Percentiles rank a stretch among this genome's conserved stretches.
phyloP scores from a whole-genome alignment of 1,140 invertebrate species.

The Eriocheir sinensis region DNA sequence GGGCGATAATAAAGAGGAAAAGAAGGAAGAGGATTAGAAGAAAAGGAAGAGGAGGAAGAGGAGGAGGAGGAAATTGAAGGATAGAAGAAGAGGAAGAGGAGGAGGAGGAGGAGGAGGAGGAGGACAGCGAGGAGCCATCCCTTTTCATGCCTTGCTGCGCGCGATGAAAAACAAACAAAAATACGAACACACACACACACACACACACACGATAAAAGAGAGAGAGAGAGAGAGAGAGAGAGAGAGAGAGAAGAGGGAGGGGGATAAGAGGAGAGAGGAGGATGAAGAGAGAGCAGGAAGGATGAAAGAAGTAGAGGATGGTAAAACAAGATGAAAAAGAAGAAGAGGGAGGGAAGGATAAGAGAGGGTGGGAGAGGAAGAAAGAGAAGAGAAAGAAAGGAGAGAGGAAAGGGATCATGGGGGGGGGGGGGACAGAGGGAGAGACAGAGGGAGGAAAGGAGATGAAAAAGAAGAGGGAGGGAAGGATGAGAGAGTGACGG shows the following conservation, averaged over 20 bases:
- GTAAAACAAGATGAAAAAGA: not conserved
- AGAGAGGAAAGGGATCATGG: not conserved
- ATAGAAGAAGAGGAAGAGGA: not conserved
- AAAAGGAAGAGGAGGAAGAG: not conserved
- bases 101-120: not conserved
- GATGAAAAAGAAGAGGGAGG: too few relatives aligned
- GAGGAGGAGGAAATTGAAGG: not conserved
- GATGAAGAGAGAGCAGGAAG: not conserved
- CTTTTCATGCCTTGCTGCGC: too few relatives aligned
- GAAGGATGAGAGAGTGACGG: not conserved
- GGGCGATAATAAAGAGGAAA: not conserved
- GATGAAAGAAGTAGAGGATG: not conserved
- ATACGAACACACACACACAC: too few relatives aligned
- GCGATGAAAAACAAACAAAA: too few relatives aligned
- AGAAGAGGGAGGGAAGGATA: not conserved
- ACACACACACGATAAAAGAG: too few relatives aligned
- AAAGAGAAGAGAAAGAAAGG: not conserved
- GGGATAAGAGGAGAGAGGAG: not conserved
- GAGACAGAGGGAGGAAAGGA: not conserved
- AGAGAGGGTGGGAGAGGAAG: not conserved
- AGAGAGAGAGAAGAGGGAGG: not conserved
- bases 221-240: not conserved
- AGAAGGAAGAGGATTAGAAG: not conserved
- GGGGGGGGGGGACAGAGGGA: not conserved
- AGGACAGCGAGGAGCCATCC: too few relatives aligned